Base-by-base conservation (phyloP, 1,140 invertebrate genomes). In the Phocides pigmalion region DNA sequence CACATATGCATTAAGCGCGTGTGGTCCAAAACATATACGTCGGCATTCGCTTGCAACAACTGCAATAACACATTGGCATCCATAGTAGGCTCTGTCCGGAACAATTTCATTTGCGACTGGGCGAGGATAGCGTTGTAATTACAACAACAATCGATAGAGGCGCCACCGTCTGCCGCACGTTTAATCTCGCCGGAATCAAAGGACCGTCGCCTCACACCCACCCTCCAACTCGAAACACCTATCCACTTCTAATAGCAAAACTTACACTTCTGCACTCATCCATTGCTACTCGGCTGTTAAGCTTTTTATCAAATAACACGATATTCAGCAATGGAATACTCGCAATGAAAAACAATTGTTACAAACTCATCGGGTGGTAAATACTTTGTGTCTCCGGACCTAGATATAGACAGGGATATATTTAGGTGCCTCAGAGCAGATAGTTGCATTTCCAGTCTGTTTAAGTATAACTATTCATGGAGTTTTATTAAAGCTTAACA, bases 21-120 rank as follows among this genome's bases (percentile, higher is more conserved):
- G 59, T 56, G 61, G 62, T 66, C 53, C 62, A 72, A 76, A 61
- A 73, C 68, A 76, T 69, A 71, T 78, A 63, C 62, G 46, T 47
- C 64, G 61, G 46, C 68, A 65, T 62, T 72, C 50, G 54, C 70
- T 62, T 54, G 66, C 59, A 58, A 78, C 75, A 79, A 80, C 78
- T 82, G 82, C 79, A 87, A 81, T 81, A 82, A 78, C 72, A 81
- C 77, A 82, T 75, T 78, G 84, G 83, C 80, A 83, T 87, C 80
- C 81, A 82, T 82, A 86, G 82, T 83, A 81, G 79, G 83, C 81
- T 87, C 80, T 83, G 76, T 84, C 82, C 86, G 82, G 88, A 90
- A 90, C 88, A 90, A 90, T 90, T 90, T 90, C 88, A 90, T 90
- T 90, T 90, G 88, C 85, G 86, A 90, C 82, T 89, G 86, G 80